Conservation (phyloP, 2,888 invertebrate species). For the Nephrotoma flavescens region DNA sequence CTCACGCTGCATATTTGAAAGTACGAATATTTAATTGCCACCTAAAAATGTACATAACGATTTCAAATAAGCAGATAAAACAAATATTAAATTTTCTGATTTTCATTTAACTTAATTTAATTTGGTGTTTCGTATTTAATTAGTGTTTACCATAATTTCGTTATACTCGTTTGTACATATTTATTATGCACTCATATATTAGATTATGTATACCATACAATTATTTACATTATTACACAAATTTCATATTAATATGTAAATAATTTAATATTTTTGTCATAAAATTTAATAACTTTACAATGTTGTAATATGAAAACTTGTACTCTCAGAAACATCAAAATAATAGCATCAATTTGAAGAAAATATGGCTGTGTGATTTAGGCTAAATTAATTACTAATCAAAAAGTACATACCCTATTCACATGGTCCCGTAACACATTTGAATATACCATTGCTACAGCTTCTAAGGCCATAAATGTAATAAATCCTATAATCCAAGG, state of each 20-base stretch:
- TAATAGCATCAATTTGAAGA: too few species aligned
- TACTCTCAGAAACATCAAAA: too few species aligned
- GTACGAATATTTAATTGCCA: background rate
- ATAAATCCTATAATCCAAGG: conserved; percentile 69
- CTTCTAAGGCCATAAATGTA: conserved; percentile 66
- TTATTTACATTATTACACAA: too few species aligned
- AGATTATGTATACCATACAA: too few species aligned
- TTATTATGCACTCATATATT: background rate
- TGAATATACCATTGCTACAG: conserved; percentile 67
- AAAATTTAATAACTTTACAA: too few species aligned
- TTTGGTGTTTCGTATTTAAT: background rate
- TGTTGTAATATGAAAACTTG: too few species aligned
- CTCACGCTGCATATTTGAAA: background rate
- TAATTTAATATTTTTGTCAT: too few species aligned
- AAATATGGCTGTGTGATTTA: too few species aligned
- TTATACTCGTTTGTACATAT: background rate
- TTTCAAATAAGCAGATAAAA: background rate
- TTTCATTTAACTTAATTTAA: background rate
- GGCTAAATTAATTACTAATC: too few species aligned
- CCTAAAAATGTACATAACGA: background rate
- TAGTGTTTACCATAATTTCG: background rate
- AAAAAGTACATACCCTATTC: conserved; percentile 45
- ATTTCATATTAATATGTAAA: too few species aligned
- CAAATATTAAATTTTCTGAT: background rate
- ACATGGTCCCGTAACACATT: conserved; percentile 70